Conservation (phyloP, 1,140 invertebrate genomes). For the Aphelinus certus region DNA sequence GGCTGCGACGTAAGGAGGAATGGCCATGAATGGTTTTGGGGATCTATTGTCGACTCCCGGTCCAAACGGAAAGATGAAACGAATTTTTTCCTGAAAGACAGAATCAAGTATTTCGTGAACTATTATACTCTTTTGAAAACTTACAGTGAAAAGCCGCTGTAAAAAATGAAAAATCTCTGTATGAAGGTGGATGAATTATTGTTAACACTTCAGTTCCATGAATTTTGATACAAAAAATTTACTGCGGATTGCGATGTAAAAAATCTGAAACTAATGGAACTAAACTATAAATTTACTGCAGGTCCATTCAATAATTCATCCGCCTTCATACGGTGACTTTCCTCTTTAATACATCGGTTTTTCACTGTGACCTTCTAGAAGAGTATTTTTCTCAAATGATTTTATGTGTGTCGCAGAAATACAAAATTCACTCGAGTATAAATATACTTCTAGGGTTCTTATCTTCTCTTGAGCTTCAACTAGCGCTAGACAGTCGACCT, state of each 20-base stretch:
- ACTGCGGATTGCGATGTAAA: neutral
- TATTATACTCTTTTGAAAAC: neutral
- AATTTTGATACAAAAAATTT: neutral
- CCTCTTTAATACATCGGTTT: no score
- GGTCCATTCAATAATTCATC: no score
- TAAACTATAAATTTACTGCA: neutral
- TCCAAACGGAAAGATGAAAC: conserved; percentile 41
- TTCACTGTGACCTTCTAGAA: no score
- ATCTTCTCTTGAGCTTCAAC: conserved; percentile 9
- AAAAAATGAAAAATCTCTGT: no score
- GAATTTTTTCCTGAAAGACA: conserved; percentile 42
- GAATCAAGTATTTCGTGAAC: neutral
- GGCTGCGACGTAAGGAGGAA: conserved; percentile 49
- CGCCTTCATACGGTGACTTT: no score
- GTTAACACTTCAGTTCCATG: neutral
- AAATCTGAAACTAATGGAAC: neutral
- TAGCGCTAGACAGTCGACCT: conserved; percentile 45
- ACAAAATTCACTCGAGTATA: neutral
- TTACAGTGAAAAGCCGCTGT: neutral
- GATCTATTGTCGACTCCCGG: conserved; percentile 52
- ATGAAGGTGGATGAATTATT: no score
- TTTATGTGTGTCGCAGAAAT: neutral
- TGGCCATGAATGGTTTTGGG: conserved; percentile 58
- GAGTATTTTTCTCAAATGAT: neutral
- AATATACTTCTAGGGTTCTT: conserved; percentile 21